Evolutionary conservation across 1,140 invertebrate species (phyloP).

Genomic region (Heliothis subflexa): DNA sequence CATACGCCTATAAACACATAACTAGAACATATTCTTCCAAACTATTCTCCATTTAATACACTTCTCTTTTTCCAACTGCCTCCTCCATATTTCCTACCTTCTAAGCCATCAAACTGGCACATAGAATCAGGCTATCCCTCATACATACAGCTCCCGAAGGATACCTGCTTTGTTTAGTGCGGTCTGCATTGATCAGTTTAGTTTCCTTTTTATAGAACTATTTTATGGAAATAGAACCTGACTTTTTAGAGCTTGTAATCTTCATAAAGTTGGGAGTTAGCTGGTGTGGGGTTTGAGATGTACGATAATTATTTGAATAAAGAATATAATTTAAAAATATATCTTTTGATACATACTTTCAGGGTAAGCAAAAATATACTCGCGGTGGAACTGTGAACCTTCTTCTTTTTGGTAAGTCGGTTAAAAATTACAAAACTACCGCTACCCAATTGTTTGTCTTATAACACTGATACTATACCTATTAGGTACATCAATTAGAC

Average conservation of each 20-base stretch:
- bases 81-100: not conserved
- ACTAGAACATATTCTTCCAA: no score
- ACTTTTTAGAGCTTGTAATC: not conserved
- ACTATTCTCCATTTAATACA: no score
- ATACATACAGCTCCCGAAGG: conserved; percentile 46
- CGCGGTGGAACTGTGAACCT: no score
- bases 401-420: no score
- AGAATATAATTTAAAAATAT: not conserved
- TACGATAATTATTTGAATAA: not conserved
- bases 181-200: conserved; percentile 45
- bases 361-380: no score
- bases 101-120: conserved; percentile 46
- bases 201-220: conserved; percentile 21
- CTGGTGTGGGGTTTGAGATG: not conserved
- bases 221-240: conserved; percentile 23
- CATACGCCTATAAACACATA: no score
- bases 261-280: not conserved
- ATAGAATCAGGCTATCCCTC: conserved; percentile 49
- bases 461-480: no score
- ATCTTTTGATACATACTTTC: no score
- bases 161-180: conserved; percentile 52
- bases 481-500: no score
- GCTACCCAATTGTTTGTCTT: no score
- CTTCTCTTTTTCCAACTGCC: no score
- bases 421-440: no score